These are phyloP conservation scores for Trichopoda pennipes DNA, from an alignment of 2,888 invertebrate genomes.

Conservation along the genomic window DNA sequence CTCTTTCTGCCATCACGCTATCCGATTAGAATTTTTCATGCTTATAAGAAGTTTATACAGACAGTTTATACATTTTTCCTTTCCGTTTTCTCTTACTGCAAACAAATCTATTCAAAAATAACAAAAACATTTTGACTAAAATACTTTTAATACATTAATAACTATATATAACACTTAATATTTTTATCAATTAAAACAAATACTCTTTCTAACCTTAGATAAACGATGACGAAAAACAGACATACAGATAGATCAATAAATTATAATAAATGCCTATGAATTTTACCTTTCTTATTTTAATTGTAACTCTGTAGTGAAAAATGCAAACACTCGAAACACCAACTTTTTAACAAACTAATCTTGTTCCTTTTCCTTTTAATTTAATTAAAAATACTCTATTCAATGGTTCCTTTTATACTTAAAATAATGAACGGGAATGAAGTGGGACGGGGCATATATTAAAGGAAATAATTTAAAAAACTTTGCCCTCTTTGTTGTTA, in stretches of 20 bases:
- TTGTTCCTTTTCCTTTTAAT: neutral
- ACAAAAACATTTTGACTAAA: neutral
- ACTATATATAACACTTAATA: neutral
- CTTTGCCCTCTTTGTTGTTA: no score
- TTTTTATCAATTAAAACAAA: neutral
- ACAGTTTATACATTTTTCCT: conserved; percentile 21
- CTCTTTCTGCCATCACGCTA: conserved; percentile 9
- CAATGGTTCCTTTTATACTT: no score
- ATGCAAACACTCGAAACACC: conserved; percentile 63
- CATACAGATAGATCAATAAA: neutral
- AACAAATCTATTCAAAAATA: neutral
- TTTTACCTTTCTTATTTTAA: neutral
- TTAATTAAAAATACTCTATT: neutral
- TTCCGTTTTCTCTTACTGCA: conserved; percentile 18
- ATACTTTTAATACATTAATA: neutral
- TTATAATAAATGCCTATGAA: neutral
- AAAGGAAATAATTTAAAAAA: no score
- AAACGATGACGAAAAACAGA: neutral
- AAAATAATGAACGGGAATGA: no score
- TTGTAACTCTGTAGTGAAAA: conserved; percentile 13
- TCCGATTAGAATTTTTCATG: conserved; percentile 9
- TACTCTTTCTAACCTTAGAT: neutral
- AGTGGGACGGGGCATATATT: no score
- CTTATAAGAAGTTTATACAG: conserved; percentile 3
- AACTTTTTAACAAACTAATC: conserved; percentile 45